Evolutionary conservation across 2,797 vertebrate genomes (phyloP), one percentile per base, ranked within the genome.

Genomic region (Sternotherus odoratus): DNA sequence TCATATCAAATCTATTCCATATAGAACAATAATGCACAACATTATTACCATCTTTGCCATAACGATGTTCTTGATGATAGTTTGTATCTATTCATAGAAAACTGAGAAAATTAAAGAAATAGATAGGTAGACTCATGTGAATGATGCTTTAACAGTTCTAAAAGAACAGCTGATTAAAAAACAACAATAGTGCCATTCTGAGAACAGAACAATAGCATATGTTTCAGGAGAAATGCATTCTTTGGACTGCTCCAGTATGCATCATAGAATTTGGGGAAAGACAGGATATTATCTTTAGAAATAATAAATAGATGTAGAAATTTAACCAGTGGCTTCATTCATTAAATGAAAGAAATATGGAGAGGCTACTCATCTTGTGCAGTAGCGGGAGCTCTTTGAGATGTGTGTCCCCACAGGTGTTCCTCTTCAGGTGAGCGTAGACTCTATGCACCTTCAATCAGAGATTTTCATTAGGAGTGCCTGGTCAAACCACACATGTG

Each of bases 61-160:
- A 11, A 7, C 11, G n/a, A 26, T 11, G 2, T n/a, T 77, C 39
- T 82, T 4, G 0, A 8, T 66, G 4, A 1, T 33, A 24, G 4
- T 39, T 5, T 39, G n/a, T n/a, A n/a, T 87, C 12, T 49, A 33
- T 50, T 16, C 49, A 50, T 33, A 77, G 48, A 48, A 13, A 43
- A 1, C 3, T 81, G 6, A 51, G 36, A 81, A 87, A 33, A 2
- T 78, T 80, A 48, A 77, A 88, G 12, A 51, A 79, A 77, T 4
- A 86, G 54, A 56, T 26, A 56, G 54, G 54, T 56, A 26, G 4
- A 6, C 57, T 11, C 39, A 54, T 43, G 6, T 36, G 77, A 77
- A 72, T 33, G 6, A 77, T 15, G 24, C 24, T 56, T 26, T 5
- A 56, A 56, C 10, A 56, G 11, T 54, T 54, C 54, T 5, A 11